phyloP scores from a whole-genome alignment of 2,797 vertebrate species.

The Melanogrammus aeglefinus region DNA sequence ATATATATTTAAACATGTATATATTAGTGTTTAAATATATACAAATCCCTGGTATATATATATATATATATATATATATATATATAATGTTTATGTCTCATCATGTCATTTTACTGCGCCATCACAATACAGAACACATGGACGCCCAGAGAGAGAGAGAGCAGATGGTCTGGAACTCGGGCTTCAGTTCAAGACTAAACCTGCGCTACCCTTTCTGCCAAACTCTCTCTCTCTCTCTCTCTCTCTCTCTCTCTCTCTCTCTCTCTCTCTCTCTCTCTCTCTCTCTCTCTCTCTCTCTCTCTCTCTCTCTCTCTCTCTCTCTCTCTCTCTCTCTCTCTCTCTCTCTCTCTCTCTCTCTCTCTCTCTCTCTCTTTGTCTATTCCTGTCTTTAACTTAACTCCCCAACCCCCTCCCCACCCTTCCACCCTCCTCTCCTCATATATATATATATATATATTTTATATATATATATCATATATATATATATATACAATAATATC shows the following conservation, averaged over 20 bases:
- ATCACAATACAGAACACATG: background rate
- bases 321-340: background rate
- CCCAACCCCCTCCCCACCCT: background rate
- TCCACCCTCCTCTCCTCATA: background rate
- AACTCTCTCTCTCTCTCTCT: background rate
- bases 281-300: background rate
- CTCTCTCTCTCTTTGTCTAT: background rate
- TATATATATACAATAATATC: background rate
- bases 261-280: background rate
- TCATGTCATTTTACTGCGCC: background rate
- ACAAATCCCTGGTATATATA: background rate
- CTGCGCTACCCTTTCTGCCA: background rate
- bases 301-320: slow-evolving; percentile 1
- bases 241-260: background rate
- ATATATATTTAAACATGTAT: background rate
- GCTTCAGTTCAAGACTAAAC: slow-evolving; percentile 37
- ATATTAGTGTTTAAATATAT: background rate
- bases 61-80: background rate
- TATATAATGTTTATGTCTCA: background rate
- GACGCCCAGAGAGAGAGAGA: slow-evolving; percentile 25
- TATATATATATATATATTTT: too few species aligned
- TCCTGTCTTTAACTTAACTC: background rate
- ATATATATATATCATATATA: too few species aligned
- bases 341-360: background rate
- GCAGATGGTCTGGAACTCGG: slow-evolving; percentile 48